Conservation (phyloP, 2,113 vertebrate genomes). For the Scartelaos histophorus region DNA sequence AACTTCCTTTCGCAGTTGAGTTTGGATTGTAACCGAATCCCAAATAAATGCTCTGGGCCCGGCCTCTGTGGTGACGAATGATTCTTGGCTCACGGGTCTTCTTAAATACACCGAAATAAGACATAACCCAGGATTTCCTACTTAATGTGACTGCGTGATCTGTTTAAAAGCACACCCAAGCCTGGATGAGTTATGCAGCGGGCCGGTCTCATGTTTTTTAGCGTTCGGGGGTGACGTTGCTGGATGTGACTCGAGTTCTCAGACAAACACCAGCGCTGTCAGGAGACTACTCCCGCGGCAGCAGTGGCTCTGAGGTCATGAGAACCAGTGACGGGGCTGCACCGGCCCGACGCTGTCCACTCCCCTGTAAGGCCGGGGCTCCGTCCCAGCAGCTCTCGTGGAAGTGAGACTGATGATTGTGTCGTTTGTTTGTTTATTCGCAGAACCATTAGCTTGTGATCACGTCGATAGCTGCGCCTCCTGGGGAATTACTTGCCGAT, state of each 20-base stretch:
- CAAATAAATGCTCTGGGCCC: constrained; percentile 3
- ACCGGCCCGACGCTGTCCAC: constrained; percentile 22
- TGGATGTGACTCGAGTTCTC: constrained; percentile 32
- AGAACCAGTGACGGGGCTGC: constrained; percentile 42
- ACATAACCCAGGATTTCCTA: not conserved
- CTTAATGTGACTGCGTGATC: not conserved
- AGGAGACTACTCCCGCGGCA: constrained; percentile 26
- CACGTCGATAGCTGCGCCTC: not conserved
- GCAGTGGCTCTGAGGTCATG: constrained; percentile 46
- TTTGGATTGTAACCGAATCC: constrained; percentile 9
- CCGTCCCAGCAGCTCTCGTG: not conserved
- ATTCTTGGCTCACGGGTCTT: not conserved
- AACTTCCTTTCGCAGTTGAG: not conserved
- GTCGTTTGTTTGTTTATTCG: too few relatives aligned
- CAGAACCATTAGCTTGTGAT: too few relatives aligned
- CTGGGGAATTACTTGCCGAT: too few relatives aligned
- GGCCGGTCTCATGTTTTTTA: not conserved
- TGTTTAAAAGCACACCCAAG: constrained; percentile 4
- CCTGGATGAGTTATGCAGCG: constrained; percentile 22
- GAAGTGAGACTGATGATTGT: not conserved
- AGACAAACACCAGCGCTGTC: constrained; percentile 21
- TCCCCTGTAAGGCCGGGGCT: not conserved
- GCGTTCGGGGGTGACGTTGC: constrained; percentile 10
- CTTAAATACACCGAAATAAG: not conserved
- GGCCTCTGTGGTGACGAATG: constrained; percentile 1